phyloP scores from a whole-genome alignment of 2,888 invertebrate genomes.

The Rotaria macrura region DNA sequence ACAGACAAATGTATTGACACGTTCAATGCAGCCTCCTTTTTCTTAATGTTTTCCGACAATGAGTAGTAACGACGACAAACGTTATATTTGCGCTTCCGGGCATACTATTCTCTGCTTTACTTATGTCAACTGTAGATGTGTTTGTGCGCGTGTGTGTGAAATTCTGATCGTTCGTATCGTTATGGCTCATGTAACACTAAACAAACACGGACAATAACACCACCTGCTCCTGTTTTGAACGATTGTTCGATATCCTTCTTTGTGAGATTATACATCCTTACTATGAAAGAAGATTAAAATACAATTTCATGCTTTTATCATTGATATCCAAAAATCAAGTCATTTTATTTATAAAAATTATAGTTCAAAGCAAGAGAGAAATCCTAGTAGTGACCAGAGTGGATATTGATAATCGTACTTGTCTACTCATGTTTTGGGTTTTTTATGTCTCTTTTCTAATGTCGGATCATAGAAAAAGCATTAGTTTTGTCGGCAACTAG shows the following conservation, averaged over 20 bases:
- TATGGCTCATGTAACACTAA: neutral
- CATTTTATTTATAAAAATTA: no score
- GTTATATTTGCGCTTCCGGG: neutral
- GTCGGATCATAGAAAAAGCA: no score
- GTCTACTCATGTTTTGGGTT: no score
- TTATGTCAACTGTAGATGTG: neutral
- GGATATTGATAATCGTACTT: no score
- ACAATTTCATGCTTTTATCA: no score
- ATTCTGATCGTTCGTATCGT: neutral
- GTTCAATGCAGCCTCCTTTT: neutral
- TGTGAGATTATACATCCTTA: neutral
- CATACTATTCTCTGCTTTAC: neutral
- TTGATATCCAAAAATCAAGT: no score
- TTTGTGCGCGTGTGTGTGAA: neutral
- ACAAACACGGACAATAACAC: neutral
- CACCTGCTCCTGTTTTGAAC: neutral
- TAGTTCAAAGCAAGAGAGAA: no score
- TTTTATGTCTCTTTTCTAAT: no score
- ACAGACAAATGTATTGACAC: neutral
- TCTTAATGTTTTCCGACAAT: neutral
- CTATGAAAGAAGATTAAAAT: no score
- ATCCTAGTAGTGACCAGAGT: no score
- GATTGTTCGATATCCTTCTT: neutral
- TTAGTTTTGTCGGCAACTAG: no score
- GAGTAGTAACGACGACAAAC: neutral